These are phyloP conservation scores for Cydia amplana DNA, from an alignment of 1,140 invertebrate genomes.

Conservation along the genomic window DNA sequence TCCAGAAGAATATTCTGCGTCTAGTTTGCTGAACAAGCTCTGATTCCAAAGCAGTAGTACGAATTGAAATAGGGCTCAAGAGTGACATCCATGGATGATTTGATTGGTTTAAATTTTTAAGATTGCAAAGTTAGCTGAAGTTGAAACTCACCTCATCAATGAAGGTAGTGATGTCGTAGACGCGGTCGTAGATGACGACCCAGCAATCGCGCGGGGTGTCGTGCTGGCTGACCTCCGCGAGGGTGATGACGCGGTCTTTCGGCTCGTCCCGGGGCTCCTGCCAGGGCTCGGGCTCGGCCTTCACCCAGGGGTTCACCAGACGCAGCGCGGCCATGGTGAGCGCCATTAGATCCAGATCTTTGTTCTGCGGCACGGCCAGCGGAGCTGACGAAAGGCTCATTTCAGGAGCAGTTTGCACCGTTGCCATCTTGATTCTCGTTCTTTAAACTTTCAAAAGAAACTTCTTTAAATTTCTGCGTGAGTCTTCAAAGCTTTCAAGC, in stretches of 20 bases:
- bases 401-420: slow-evolving; percentile 62
- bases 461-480: slow-evolving; percentile 9
- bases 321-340: slow-evolving; percentile 75
- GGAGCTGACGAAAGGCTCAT: slow-evolving; percentile 53
- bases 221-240: slow-evolving; percentile 84
- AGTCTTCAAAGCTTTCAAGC: slow-evolving; percentile 10
- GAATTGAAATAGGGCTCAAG: no score
- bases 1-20: no score
- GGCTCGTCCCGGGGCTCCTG: slow-evolving; percentile 52
- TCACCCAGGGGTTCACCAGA: slow-evolving; percentile 68
- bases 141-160: slow-evolving; percentile 80
- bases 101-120: no score
- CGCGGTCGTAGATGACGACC: slow-evolving; percentile 87
- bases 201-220: slow-evolving; percentile 84
- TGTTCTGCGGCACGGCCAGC: slow-evolving; percentile 54
- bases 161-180: slow-evolving; percentile 88
- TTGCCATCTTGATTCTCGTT: slow-evolving; percentile 56
- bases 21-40: no score
- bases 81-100: no score
- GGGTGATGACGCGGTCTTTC: slow-evolving; percentile 76
- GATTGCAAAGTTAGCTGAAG: neutral
- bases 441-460: slow-evolving; percentile 38
- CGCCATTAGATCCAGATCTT: slow-evolving; percentile 65
- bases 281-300: slow-evolving; percentile 52
- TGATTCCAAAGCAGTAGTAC: no score